These are phyloP conservation scores for Acyrthosiphon pisum DNA, from an alignment of 1,140 invertebrate species.

Conservation along the genomic window DNA sequence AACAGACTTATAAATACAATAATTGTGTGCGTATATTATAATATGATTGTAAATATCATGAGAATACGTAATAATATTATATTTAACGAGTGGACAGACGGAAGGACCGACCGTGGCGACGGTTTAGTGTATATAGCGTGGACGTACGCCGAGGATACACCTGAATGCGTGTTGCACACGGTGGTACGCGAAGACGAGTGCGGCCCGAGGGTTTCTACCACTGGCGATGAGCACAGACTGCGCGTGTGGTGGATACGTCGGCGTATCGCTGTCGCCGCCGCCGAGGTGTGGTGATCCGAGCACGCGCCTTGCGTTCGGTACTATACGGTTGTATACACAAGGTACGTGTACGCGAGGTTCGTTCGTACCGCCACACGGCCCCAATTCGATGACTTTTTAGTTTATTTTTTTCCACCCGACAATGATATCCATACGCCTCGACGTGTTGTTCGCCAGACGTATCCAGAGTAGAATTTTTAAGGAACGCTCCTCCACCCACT, in stretches of 20 bases:
- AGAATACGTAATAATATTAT: background rate
- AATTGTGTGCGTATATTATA: too few species aligned
- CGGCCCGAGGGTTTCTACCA: background rate
- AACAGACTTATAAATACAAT: background rate
- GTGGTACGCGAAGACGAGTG: background rate
- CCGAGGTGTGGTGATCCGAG: slow-evolving; percentile 32
- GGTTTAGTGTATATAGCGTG: background rate
- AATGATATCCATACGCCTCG: background rate
- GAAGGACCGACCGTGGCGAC: background rate
- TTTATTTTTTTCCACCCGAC: background rate
- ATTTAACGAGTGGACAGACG: background rate
- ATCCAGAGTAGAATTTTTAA: background rate
- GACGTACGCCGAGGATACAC: background rate
- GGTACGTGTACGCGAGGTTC: background rate
- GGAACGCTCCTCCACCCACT: too few species aligned
- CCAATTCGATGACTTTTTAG: background rate
- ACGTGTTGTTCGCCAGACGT: background rate
- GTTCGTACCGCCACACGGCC: background rate
- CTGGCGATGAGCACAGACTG: slow-evolving; percentile 5
- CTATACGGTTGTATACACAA: background rate
- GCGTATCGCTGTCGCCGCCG: background rate
- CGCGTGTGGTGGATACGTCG: background rate
- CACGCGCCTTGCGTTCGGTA: slow-evolving; percentile 24
- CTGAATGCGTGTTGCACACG: background rate
- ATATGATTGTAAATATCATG: too few species aligned